phyloP scores from a whole-genome alignment of 2,888 invertebrate species.

The Podotricha telesiphe region DNA sequence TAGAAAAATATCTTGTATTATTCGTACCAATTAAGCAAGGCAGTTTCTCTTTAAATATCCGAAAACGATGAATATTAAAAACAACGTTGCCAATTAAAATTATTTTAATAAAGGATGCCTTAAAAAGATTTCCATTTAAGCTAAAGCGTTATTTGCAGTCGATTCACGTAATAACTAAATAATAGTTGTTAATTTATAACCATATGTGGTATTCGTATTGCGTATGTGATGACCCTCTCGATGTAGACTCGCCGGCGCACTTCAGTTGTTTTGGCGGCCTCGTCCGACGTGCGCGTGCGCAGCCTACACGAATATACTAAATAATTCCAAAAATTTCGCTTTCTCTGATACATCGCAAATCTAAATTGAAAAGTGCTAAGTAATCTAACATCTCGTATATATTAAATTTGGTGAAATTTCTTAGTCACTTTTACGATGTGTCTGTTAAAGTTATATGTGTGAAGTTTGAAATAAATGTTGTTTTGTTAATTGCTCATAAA shows the following conservation, averaged over 20 bases:
- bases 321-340: constrained; percentile 44
- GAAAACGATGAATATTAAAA: neutral
- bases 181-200: constrained; percentile 37
- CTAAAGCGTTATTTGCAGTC: constrained; percentile 26
- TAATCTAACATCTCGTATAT: constrained; percentile 41
- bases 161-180: constrained; percentile 38
- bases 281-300: constrained; percentile 66
- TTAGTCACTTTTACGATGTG: constrained; percentile 26
- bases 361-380: constrained; percentile 47
- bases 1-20: too few species aligned
- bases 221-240: constrained; percentile 35
- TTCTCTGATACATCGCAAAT: constrained; percentile 47
- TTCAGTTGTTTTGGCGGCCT: constrained; percentile 77
- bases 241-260: constrained; percentile 64
- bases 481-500: constrained; percentile 15
- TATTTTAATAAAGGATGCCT: constrained; percentile 24
- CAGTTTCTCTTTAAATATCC: neutral
- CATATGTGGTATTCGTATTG: constrained; percentile 39
- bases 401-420: constrained; percentile 44
- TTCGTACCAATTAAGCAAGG: too few species aligned
- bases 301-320: constrained; percentile 36
- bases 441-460: constrained; percentile 11
- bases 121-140: constrained; percentile 15
- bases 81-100: constrained; percentile 19
- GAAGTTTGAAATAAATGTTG: constrained; percentile 8